Evolutionary conservation across 1,140 invertebrate species (phyloP).

Genomic region (Macrobrachium rosenbergii): DNA sequence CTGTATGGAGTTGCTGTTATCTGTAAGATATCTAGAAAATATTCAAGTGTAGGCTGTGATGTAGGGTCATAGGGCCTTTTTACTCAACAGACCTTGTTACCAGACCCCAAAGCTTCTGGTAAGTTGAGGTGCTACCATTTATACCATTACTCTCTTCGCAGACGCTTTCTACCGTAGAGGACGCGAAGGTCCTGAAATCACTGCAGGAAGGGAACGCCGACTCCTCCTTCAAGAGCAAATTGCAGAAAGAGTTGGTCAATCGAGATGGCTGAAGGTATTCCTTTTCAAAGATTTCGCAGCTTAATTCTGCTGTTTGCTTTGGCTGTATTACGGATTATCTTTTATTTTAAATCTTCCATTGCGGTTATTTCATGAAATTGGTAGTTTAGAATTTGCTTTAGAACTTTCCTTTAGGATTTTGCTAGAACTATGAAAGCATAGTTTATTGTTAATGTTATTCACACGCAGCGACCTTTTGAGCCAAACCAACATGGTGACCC

Average conservation of each 20-base stretch:
- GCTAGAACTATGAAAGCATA: not conserved
- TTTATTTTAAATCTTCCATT: no score
- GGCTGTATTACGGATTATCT: no score
- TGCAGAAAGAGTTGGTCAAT: slow-evolving; percentile 86
- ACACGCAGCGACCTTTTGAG: slow-evolving; percentile 75
- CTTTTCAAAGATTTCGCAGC: not conserved
- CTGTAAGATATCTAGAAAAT: no score
- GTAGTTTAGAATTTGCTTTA: no score
- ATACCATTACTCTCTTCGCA: not conserved
- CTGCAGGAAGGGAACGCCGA: slow-evolving; percentile 34
- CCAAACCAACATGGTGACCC: slow-evolving; percentile 77
- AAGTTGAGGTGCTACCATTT: not conserved
- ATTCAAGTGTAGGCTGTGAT: no score
- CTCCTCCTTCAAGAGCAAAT: slow-evolving; percentile 76
- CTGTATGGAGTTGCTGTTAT: no score
- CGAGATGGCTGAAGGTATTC: slow-evolving; percentile 81
- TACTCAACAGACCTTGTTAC: no score
- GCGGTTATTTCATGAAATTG: no score
- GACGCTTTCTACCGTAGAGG: slow-evolving; percentile 51
- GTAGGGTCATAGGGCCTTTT: no score
- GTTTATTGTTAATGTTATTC: slow-evolving; percentile 36
- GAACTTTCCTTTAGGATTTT: no score
- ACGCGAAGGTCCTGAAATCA: slow-evolving; percentile 78
- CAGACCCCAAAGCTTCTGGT: no score
- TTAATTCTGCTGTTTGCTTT: not conserved